phyloP scores from a whole-genome alignment of 2,888 invertebrate genomes.

The Empis livida region DNA sequence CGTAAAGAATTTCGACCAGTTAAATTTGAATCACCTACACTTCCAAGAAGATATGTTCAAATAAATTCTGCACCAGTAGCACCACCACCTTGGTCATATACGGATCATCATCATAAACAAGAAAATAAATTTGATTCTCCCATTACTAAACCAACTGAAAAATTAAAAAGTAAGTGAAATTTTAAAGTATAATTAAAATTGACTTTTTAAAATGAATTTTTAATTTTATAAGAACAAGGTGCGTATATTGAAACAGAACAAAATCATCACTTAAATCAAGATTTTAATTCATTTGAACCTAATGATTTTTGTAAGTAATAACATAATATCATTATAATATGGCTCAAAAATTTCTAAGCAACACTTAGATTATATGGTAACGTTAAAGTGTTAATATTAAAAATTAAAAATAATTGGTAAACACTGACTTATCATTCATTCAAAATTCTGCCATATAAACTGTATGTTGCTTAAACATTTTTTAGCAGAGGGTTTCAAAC shows the following conservation, averaged over 20 bases:
- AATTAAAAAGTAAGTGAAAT: conserved; percentile 27
- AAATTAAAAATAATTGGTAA: too few relatives aligned
- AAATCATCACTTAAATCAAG: conserved; percentile 10
- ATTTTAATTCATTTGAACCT: not conserved
- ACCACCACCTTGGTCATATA: conserved; percentile 19
- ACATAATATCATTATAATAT: too few relatives aligned
- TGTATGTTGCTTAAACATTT: too few relatives aligned
- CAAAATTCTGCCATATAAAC: too few relatives aligned
- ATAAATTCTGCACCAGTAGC: conserved; percentile 13
- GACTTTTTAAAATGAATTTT: too few relatives aligned
- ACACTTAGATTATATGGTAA: too few relatives aligned
- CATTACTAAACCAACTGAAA: not conserved
- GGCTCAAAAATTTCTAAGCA: too few relatives aligned
- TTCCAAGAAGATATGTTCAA: conserved; percentile 37
- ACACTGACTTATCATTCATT: too few relatives aligned
- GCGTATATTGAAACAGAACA: conserved; percentile 1
- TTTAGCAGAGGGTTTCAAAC: too few relatives aligned
- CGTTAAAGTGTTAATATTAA: too few relatives aligned
- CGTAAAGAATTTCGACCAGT: conserved; percentile 72
- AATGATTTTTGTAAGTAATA: not conserved
- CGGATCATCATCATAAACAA: conserved; percentile 26
- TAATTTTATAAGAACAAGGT: conserved; percentile 39
- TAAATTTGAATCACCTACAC: conserved; percentile 54
- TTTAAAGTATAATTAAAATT: too few relatives aligned
- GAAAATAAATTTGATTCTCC: not conserved